phyloP scores from a whole-genome alignment of 2,113 vertebrate species.

The Elaphurus davidianus region DNA sequence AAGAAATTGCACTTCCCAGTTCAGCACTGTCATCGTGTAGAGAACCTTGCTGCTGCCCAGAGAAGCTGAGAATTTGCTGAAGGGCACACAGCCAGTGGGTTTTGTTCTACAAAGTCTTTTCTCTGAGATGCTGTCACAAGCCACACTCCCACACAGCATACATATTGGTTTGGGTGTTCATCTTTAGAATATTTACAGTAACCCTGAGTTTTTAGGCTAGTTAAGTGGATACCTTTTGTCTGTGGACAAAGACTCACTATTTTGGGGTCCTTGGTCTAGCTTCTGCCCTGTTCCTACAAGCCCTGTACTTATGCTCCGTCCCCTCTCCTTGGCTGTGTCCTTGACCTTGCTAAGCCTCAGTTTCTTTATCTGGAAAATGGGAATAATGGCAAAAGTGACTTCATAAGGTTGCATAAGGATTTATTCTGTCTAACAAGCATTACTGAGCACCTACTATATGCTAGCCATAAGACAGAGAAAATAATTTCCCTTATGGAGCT shows the following conservation, averaged over 20 bases:
- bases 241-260: neutral
- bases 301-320: neutral
- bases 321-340: neutral
- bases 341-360: neutral
- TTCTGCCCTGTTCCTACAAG: neutral
- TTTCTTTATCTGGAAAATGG: neutral
- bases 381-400: neutral
- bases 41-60: neutral
- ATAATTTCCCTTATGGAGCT: neutral
- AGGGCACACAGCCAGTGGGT: neutral
- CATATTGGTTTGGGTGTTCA: neutral
- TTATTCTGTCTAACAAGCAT: neutral
- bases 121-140: neutral
- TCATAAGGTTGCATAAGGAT: neutral
- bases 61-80: neutral
- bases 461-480: neutral
- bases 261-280: neutral
- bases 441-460: neutral
- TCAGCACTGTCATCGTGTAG: neutral
- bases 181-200: neutral
- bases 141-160: neutral
- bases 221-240: neutral
- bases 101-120: neutral
- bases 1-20: neutral
- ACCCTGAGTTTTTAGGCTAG: neutral